Percentiles rank a stretch among this genome's conserved stretches.
phyloP scores from a whole-genome alignment of 2,888 invertebrate genomes.

The Leptinotarsa rubiginosa region DNA sequence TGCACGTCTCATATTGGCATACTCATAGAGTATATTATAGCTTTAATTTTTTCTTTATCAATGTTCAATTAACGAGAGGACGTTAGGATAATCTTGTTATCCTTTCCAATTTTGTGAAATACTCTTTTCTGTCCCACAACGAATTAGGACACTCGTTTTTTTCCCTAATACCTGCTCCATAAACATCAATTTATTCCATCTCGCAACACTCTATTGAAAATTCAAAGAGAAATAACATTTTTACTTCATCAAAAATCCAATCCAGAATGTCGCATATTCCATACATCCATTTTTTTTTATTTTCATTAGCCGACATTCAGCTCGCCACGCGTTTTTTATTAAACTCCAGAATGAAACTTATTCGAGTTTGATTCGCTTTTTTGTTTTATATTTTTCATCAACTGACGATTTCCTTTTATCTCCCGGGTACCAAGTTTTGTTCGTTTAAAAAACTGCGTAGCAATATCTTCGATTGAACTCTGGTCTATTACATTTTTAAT shows the following conservation, averaged over 20 bases:
- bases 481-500: conserved; percentile 3
- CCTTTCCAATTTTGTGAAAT: neutral
- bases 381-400: neutral
- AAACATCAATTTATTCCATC: neutral
- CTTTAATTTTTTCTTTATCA: too few species aligned
- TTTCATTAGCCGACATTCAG: neutral
- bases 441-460: neutral
- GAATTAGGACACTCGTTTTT: neutral
- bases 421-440: neutral
- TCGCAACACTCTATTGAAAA: neutral
- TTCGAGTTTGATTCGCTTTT: neutral
- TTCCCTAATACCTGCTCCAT: neutral
- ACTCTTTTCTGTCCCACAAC: neutral
- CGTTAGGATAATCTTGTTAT: neutral
- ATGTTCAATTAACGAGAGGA: too few species aligned
- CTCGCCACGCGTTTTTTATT: neutral
- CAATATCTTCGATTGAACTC: neutral
- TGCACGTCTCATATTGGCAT: too few species aligned
- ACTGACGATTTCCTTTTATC: neutral
- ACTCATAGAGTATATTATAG: too few species aligned
- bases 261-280: neutral
- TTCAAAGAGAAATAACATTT: neutral
- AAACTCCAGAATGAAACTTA: neutral
- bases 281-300: neutral
- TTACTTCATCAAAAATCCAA: conserved; percentile 4